Evolutionary conservation across 2,113 vertebrate species (phyloP).

Genomic region (Bos taurus): ARS-UCD2.0 NC_037338.1:24300501-24301000

Average conservation of each 20-base stretch:
- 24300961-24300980: neutral
- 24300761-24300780: neutral
- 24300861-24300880: neutral
- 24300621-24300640: neutral
- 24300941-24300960: neutral
- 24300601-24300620: neutral
- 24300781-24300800: neutral
- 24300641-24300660: neutral
- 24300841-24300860: neutral
- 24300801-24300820: accelerated
- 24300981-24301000: neutral
- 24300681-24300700: too few relatives aligned
- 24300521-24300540: neutral
- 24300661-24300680: neutral
- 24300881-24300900: neutral
- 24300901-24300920: neutral
- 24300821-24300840: neutral
- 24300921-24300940: neutral
- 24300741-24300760: neutral
- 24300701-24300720: neutral
- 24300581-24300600: neutral
- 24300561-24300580: neutral
- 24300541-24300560: neutral
- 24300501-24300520: neutral
- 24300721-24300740: neutral